A percentile compares a stretch with the other conserved stretches of the same genome.
phyloP scores from a whole-genome alignment of 2,113 vertebrate species.

The Dryoscopus gambensis region DNA sequence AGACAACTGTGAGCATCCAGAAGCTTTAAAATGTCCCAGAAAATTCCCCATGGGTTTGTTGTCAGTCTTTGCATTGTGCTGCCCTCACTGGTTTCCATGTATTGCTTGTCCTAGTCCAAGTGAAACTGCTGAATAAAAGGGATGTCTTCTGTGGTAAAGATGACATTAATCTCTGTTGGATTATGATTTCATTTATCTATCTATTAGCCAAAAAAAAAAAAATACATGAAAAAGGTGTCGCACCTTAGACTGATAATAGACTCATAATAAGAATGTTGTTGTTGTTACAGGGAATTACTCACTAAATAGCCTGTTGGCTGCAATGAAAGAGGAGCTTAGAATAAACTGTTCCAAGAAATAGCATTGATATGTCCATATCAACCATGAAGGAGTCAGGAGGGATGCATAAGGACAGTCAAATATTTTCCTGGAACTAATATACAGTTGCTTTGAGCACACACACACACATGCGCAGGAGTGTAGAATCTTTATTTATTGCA shows the following conservation, averaged over 20 bases:
- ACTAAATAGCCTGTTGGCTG: not conserved
- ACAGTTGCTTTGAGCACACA: not conserved
- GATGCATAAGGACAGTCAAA: not conserved
- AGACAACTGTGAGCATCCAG: not conserved
- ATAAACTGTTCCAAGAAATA: not conserved
- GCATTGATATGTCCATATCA: not conserved
- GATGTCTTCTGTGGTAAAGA: not conserved
- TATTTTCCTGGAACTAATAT: not conserved
- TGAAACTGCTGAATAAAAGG: not conserved
- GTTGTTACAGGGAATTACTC: not conserved
- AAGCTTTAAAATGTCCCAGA: not conserved
- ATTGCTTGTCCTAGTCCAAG: not conserved
- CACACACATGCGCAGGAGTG: not conserved
- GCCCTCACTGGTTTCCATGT: not conserved
- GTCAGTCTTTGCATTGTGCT: not conserved
- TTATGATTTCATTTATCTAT: not conserved
- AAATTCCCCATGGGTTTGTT: not conserved
- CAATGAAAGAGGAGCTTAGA: not conserved
- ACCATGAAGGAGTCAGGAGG: not conserved
- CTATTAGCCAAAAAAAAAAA: not conserved
- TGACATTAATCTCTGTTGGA: not conserved
- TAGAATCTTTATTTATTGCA: not conserved
- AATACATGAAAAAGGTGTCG: not conserved
- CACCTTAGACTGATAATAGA: not conserved
- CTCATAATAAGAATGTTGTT: not conserved